These are phyloP conservation scores for Calosoma granatense DNA, from an alignment of 1,140 invertebrate genomes.

Conservation along the genomic window DNA sequence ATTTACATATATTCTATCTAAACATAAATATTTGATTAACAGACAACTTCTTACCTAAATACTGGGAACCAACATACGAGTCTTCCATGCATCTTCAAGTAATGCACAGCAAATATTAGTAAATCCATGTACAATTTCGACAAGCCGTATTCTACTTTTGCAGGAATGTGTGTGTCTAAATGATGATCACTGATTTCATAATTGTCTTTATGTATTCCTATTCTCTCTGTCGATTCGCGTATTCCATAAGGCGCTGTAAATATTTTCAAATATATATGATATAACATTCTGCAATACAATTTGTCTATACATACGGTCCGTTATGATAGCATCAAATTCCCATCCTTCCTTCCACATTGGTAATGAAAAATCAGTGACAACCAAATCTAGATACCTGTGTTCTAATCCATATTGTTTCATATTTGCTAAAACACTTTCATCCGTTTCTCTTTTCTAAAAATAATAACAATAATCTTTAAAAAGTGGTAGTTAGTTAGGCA, in stretches of 20 bases:
- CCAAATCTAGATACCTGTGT: constrained; percentile 71
- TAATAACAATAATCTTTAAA: constrained; percentile 7
- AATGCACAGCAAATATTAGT: constrained; percentile 66
- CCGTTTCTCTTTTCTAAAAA: constrained; percentile 54
- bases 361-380: constrained; percentile 82
- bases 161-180: constrained; percentile 62
- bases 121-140: constrained; percentile 74
- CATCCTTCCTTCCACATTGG: constrained; percentile 63
- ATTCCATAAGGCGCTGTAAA: constrained; percentile 89
- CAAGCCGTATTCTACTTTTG: constrained; percentile 78
- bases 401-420: constrained; percentile 75
- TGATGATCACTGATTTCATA: constrained; percentile 53
- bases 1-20: constrained; percentile 4
- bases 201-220: constrained; percentile 54
- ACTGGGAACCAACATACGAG: constrained; percentile 90
- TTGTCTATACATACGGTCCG: constrained; percentile 94
- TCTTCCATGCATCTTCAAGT: constrained; percentile 63
- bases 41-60: constrained; percentile 47
- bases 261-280: constrained; percentile 16
- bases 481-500: constrained; percentile 10
- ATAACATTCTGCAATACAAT: not conserved
- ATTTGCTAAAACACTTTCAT: constrained; percentile 80
- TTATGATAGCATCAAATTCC: constrained; percentile 79
- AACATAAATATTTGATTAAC: constrained; percentile 13
- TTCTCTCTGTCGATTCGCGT: constrained; percentile 76